Conservation (phyloP, 2,113 vertebrate genomes). For the Prionailurus bengalensis region DNA sequence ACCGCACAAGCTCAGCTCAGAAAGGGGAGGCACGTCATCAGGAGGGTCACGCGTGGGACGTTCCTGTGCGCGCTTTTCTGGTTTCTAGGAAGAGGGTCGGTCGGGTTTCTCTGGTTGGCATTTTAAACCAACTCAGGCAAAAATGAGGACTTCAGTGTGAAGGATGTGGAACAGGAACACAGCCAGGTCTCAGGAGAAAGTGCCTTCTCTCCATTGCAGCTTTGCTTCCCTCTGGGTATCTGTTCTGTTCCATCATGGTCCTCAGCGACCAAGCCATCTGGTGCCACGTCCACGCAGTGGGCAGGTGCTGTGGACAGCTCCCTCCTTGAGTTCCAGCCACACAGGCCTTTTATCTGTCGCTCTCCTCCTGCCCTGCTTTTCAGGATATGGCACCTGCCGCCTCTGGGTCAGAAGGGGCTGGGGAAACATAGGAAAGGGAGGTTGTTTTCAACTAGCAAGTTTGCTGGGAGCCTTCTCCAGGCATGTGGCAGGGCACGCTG, state of each 20-base stretch:
- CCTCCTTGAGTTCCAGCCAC: not conserved
- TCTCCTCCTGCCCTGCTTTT: not conserved
- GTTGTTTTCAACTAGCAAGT: not conserved
- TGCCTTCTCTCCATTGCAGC: fast-evolving
- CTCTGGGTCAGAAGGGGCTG: not conserved
- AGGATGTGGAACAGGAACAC: not conserved
- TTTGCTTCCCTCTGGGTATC: not conserved
- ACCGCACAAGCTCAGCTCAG: not conserved
- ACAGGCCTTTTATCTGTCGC: fast-evolving
- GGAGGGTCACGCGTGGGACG: fast-evolving
- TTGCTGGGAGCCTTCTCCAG: not conserved
- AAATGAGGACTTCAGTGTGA: not conserved
- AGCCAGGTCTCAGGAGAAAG: not conserved
- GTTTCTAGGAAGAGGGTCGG: not conserved
- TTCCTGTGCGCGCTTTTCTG: not conserved
- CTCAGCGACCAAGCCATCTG: fast-evolving
- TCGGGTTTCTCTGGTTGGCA: not conserved
- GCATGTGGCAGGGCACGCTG: not conserved
- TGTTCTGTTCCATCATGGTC: not conserved
- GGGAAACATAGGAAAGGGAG: no score
- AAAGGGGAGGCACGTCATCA: not conserved
- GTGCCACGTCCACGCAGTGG: fast-evolving
- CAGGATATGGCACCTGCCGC: not conserved
- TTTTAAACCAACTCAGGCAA: not conserved
- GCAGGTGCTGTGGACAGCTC: fast-evolving